Evolutionary conservation across 2,113 vertebrate species (phyloP), one percentile per base, ranked within the genome.

Genomic region (pig (Sus scrofa)): DNA sequence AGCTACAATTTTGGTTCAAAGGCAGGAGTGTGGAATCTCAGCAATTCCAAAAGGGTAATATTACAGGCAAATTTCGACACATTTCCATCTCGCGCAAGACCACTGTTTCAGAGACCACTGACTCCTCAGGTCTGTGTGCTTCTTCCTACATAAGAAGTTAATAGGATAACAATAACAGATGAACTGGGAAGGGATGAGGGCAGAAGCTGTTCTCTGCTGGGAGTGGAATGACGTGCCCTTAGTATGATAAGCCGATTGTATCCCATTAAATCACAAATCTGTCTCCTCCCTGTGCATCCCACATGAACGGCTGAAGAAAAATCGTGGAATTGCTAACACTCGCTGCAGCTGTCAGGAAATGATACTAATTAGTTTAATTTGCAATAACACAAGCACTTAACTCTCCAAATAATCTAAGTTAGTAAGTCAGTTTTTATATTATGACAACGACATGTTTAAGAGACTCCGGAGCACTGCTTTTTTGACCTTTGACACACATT

Each of bases 351-450:
- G 98, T 98, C 98, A 99, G 98, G 98, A 99, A 99, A 99, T 98
- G 93, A 98, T 98, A 98, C 98, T 98, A 98, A 98, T 99, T 99
- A 99, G 98, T 98, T 99, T 99, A 99, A 99, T 99, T 99, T 99
- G 98, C 98, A 99, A 98, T 99, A 99, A 99, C 98, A 99, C 98
- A 98, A 98, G 98, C 99, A 98, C 98, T 99, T 99, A 98, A 98
- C 98, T 98, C 98, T 98, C 98, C 98, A 99, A 98, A 99, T 98
- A 99, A 98, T 98, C 98, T 98, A 98, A 98, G 98, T 98, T 98
- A 97, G 98, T 98, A 98, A 98, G 98, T 98, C 98, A 98, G 98
- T 97, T 99, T 98, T 98, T 98, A 97, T 98, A 97, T 98, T 98
- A 98, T 96, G 98, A 97, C 98, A 98, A 97, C 96, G 98, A 97